A percentile compares a stretch with the other conserved stretches of the same genome.
phyloP scores from a whole-genome alignment of 1,140 invertebrate genomes.

The Ruditapes philippinarum region DNA sequence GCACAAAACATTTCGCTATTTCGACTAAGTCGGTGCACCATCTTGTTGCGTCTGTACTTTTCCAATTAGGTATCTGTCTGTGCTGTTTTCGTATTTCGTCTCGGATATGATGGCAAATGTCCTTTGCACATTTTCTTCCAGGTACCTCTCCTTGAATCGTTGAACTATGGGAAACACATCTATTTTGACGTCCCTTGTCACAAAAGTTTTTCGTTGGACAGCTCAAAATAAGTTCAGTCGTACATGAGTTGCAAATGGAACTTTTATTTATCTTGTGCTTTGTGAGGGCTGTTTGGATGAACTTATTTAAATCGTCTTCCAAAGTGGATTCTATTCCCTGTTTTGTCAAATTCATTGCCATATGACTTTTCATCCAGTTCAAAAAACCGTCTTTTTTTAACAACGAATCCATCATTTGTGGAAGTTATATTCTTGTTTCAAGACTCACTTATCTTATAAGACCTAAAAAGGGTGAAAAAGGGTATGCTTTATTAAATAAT shows the following conservation, averaged over 20 bases:
- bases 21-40: background rate
- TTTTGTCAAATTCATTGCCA: background rate
- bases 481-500: too few species aligned
- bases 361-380: background rate
- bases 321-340: background rate
- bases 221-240: background rate
- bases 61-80: background rate
- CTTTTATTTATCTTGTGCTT: background rate
- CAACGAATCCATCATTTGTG: too few species aligned
- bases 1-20: constrained; percentile 23
- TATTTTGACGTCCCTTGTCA: background rate
- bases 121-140: background rate
- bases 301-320: background rate
- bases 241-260: background rate
- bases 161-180: too few species aligned
- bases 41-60: background rate
- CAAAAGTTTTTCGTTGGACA: background rate
- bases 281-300: background rate
- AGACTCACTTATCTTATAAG: too few species aligned
- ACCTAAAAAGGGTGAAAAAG: too few species aligned
- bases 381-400: too few species aligned
- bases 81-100: background rate
- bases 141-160: too few species aligned
- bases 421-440: too few species aligned
- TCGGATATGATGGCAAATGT: background rate